Percentiles rank a stretch among this genome's conserved stretches.
Evolutionary conservation across 1,140 invertebrate species (phyloP).

Genomic region (Lepidurus arcticus): DNA sequence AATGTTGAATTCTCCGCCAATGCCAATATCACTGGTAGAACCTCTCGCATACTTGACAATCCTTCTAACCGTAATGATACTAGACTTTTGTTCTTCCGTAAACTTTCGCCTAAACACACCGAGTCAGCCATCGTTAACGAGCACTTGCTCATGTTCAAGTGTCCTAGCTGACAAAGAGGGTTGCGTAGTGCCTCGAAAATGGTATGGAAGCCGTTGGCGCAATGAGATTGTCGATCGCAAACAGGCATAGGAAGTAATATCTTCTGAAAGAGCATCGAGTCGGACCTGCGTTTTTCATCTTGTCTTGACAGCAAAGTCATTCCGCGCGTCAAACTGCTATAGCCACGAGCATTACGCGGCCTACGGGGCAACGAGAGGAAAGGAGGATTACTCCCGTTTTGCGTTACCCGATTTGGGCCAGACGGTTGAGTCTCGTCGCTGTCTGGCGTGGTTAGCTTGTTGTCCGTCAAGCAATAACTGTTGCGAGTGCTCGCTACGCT

Average conservation of each 20-base stretch:
- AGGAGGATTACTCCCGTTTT: not conserved
- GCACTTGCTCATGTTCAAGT: constrained; percentile 51
- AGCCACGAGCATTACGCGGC: constrained; percentile 27
- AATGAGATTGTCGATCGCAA: constrained; percentile 46
- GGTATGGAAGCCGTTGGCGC: constrained; percentile 38
- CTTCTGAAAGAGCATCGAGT: constrained; percentile 51
- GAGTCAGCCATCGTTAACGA: constrained; percentile 31
- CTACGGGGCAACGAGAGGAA: constrained; percentile 33
- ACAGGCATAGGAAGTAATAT: constrained; percentile 49
- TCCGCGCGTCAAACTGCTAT: constrained; percentile 31
- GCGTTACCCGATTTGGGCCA: not conserved
- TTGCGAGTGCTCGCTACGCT: not conserved
- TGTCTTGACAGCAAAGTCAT: constrained; percentile 36
- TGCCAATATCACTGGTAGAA: constrained; percentile 51
- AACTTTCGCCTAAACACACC: constrained; percentile 47
- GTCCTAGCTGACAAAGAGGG: constrained; percentile 48
- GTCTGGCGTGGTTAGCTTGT: constrained; percentile 4
- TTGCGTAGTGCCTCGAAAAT: constrained; percentile 43
- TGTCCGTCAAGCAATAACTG: constrained; percentile 1
- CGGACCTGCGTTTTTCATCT: constrained; percentile 50
- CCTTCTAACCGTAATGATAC: constrained; percentile 52
- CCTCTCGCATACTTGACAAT: constrained; percentile 46
- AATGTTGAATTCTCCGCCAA: constrained; percentile 50
- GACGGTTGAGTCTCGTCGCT: not conserved
- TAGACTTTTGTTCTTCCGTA: constrained; percentile 48